A percentile compares a stretch with the other conserved stretches of the same genome.
Conservation (phyloP, 2,113 vertebrate genomes). For the Rynchops niger region DNA sequence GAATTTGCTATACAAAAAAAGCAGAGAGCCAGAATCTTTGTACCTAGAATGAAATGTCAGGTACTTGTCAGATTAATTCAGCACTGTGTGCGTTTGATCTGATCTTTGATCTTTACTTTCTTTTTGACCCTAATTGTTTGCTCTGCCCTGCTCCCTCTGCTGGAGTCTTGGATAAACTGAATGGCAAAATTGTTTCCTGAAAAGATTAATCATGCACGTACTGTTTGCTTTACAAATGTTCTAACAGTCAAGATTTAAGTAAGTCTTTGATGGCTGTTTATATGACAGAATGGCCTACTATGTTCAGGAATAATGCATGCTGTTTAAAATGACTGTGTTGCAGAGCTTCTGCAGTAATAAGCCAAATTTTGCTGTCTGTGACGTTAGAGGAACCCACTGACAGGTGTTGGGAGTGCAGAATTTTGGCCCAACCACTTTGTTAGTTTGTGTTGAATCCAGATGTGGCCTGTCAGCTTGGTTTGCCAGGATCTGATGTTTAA, state of each 20-base stretch:
- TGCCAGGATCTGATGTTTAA: not conserved
- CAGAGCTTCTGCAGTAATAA: not conserved
- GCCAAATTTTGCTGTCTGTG: not conserved
- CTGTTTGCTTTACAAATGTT: conserved; percentile 64
- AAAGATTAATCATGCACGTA: conserved; percentile 62
- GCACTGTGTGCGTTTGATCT: conserved; percentile 38
- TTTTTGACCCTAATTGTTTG: conserved; percentile 64
- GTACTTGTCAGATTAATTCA: conserved; percentile 42
- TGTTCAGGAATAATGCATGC: not conserved
- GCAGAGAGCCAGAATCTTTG: not conserved
- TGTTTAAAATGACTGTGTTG: not conserved
- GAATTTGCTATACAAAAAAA: not conserved
- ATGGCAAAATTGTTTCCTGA: conserved; percentile 63
- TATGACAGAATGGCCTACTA: not conserved
- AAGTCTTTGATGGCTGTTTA: conserved; percentile 56
- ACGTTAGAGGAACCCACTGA: not conserved
- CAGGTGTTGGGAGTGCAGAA: not conserved
- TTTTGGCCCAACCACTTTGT: not conserved
- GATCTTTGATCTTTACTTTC: conserved; percentile 64
- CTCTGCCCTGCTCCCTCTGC: conserved; percentile 73
- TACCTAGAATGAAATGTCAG: conserved; percentile 27
- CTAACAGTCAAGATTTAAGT: conserved; percentile 27
- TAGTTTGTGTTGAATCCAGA: not conserved
- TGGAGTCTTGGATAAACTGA: conserved; percentile 74
- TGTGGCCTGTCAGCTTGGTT: not conserved